A percentile compares a stretch with the other conserved stretches of the same genome.
phyloP scores from a whole-genome alignment of 2,797 vertebrate genomes.

The Hypotaenidia okinawae region DNA sequence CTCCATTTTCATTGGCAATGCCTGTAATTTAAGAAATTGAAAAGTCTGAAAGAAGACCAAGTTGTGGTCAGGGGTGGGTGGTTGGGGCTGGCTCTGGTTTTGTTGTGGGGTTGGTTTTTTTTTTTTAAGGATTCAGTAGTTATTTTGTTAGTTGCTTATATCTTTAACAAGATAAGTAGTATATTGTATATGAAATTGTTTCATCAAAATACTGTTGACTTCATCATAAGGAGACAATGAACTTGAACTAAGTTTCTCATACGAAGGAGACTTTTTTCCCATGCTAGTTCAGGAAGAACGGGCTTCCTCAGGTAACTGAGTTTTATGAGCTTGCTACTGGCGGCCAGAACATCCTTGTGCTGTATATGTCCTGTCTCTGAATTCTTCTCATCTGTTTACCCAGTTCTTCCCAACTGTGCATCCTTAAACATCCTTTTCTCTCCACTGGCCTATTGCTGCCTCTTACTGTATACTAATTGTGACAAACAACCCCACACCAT shows the following conservation, averaged over 20 bases:
- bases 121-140: not conserved
- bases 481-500: not conserved
- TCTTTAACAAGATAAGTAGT: not conserved
- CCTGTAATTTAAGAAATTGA: conserved; percentile 72
- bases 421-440: not conserved
- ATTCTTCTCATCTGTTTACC: not conserved
- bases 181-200: not conserved
- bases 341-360: not conserved
- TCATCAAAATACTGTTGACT: not conserved
- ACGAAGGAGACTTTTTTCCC: not conserved
- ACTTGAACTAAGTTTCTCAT: not conserved
- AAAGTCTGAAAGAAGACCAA: not conserved
- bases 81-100: too few species aligned
- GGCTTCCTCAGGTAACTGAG: not conserved
- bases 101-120: rapidly evolving
- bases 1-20: conserved; percentile 90
- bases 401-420: not conserved
- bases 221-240: not conserved
- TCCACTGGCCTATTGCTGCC: rapidly evolving
- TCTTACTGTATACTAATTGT: not conserved
- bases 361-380: not conserved
- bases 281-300: not conserved
- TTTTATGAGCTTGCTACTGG: not conserved
- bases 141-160: not conserved
- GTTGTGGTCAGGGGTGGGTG: too few species aligned